Base-by-base conservation (phyloP, 2,888 invertebrate species). In the Drosophila dives region DNA sequence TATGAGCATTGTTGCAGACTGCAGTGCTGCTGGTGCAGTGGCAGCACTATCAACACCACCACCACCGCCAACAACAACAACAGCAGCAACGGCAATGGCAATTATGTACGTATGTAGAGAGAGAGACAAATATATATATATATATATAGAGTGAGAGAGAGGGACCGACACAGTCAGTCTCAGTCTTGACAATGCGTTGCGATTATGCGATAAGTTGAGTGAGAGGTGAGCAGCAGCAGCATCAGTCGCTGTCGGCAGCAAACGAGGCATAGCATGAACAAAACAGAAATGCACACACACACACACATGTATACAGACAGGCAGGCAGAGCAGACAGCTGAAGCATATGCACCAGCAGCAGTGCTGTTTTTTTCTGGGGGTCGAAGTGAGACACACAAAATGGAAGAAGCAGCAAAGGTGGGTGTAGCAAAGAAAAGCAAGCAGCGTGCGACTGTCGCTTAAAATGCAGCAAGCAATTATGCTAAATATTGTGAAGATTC, bases 121-220 rank as follows among this genome's bases (percentile, higher is more conserved):
- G 33, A 59, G 40, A 40, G 17, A 58, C 26, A 42, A 29, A 29
- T 53, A 54, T 55, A 23, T 53, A 54, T 55, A 54, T 55, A 42
- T 49, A 56, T 60, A 40, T 38, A 32, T 34, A 36, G 29, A 36
- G 15, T 42, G 5, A 45, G n/a, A 62, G 29, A 64, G 40, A 45
- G n/a, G 56, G 26, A 45, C 12, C 6, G 33, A 38, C 20, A 36
- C 60, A 67, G 60, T 66, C 63, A 56, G 64, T 56, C 70, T 64
- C 72, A 75, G 77, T 81, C 89, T 85, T 78, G 82, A 81, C 89
- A 89, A 83, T 85, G 76, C 89, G 81, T 80, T 72, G 84, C 84
- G 91, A 90, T 90, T 88, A 88, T 81, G 81, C 77, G 89, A 86
- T 88, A 83, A 88, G 81, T 86, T 85, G 76, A 81, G 73, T 78